These are phyloP conservation scores for Trachymyrmex cornetzi DNA, from an alignment of 1,140 invertebrate genomes.

Conservation along the genomic window DNA sequence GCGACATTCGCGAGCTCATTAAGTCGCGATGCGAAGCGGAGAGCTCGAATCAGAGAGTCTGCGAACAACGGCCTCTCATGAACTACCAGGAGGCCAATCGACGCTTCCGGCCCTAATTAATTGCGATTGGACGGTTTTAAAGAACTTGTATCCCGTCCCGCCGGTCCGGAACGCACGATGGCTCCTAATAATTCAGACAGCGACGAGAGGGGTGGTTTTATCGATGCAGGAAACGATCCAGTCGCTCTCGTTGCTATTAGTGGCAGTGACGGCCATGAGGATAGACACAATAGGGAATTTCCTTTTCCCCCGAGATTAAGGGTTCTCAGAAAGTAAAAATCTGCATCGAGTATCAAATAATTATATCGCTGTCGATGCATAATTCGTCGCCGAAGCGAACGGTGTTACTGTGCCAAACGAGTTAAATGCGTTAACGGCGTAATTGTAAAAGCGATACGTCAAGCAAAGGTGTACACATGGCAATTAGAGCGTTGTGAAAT, in stretches of 20 bases:
- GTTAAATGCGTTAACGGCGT: conserved; percentile 31
- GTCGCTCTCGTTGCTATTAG: conserved; percentile 58
- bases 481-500: conserved; percentile 66
- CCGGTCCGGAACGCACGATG: conserved; percentile 36
- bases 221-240: conserved; percentile 71
- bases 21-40: conserved; percentile 12
- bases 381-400: conserved; percentile 32
- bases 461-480: conserved; percentile 14
- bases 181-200: conserved; percentile 62
- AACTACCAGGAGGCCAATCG: conserved; percentile 81
- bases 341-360: not conserved
- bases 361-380: not conserved
- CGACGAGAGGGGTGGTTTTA: conserved; percentile 58
- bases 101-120: conserved; percentile 84
- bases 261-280: not conserved
- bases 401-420: conserved; percentile 58
- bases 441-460: conserved; percentile 48
- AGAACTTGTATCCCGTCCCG: conserved; percentile 80
- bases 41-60: conserved; percentile 77
- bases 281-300: conserved; percentile 57
- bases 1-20: conserved; percentile 37
- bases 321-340: conserved; percentile 9
- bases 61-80: conserved; percentile 71
- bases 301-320: conserved; percentile 16
- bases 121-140: conserved; percentile 79